These are phyloP conservation scores for Dendrolimus pini DNA, from an alignment of 2,888 invertebrate genomes.

Conservation along the genomic window DNA sequence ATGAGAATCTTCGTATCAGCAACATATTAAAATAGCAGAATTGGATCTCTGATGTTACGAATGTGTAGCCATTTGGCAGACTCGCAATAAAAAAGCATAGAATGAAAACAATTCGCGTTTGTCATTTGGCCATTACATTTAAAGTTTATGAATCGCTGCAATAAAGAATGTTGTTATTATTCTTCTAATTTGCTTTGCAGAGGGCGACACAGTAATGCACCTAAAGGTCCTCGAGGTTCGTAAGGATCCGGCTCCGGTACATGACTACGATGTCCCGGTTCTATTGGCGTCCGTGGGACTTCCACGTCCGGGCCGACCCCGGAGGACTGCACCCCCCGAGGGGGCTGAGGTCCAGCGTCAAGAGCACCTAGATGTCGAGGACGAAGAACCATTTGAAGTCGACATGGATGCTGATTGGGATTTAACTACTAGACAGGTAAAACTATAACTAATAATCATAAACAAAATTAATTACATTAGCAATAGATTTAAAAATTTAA, in stretches of 20 bases:
- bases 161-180: no score
- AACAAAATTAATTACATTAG: no score
- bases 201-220: conserved; percentile 92
- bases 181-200: conserved; percentile 43
- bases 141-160: no score
- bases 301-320: conserved; percentile 56
- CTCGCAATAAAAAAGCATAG: no score
- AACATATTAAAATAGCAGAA: no score
- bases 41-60: no score
- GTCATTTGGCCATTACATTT: no score
- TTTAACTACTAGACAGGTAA: conserved; percentile 93
- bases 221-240: conserved; percentile 90
- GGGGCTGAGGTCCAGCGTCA: conserved; percentile 34
- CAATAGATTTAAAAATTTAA: no score
- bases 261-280: conserved; percentile 94
- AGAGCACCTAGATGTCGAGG: conserved; percentile 72
- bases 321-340: conserved; percentile 26
- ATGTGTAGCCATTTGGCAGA: no score
- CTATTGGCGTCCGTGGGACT: conserved; percentile 76
- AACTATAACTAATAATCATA: no score
- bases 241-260: conserved; percentile 87
- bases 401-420: conserved; percentile 87
- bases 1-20: no score
- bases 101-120: no score
- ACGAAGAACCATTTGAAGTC: conserved; percentile 71